A percentile compares a stretch with the other conserved stretches of the same genome.
Evolutionary conservation across 2,888 invertebrate species (phyloP).

Genomic region (Latheticus oryzae): DNA sequence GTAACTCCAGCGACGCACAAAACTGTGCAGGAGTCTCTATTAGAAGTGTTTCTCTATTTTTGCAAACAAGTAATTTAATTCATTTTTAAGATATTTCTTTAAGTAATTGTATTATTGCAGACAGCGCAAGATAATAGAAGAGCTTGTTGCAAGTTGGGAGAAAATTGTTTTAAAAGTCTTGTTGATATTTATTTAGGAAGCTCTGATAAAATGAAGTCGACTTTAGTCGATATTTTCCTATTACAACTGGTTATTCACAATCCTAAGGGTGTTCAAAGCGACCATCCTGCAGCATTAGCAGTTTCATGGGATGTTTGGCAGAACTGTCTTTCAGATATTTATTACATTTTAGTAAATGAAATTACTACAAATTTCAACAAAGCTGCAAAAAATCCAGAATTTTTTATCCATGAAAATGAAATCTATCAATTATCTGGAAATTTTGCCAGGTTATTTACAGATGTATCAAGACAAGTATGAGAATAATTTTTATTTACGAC

Average conservation of each 20-base stretch:
- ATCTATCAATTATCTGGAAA: conserved; percentile 46
- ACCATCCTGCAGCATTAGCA: conserved; percentile 61
- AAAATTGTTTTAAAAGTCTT: conserved; percentile 55
- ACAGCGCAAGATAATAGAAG: conserved; percentile 60
- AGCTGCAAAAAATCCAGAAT: conserved; percentile 45
- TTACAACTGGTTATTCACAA: conserved; percentile 69
- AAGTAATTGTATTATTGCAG: conserved; percentile 49
- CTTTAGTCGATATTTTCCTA: conserved; percentile 66
- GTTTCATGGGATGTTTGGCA: conserved; percentile 65
- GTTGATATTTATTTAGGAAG: conserved; percentile 53
- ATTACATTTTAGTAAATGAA: conserved; percentile 60
- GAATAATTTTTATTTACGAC: too few species aligned
- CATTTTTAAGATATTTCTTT: conserved; percentile 5
- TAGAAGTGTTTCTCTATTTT: conserved; percentile 51
- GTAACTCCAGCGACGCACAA: conserved; percentile 46
- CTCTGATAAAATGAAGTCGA: conserved; percentile 53
- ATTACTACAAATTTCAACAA: conserved; percentile 42
- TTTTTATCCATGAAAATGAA: conserved; percentile 47
- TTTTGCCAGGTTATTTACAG: conserved; percentile 57
- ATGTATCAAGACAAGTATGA: conserved; percentile 64
- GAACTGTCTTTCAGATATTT: conserved; percentile 61
- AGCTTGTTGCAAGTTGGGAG: conserved; percentile 62
- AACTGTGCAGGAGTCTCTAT: conserved; percentile 46
- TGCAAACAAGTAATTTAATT: conserved; percentile 41
- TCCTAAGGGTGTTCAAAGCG: conserved; percentile 64